These are phyloP conservation scores for Branchinecta lynchi DNA, from an alignment of 1,140 invertebrate genomes.

Conservation along the genomic window DNA sequence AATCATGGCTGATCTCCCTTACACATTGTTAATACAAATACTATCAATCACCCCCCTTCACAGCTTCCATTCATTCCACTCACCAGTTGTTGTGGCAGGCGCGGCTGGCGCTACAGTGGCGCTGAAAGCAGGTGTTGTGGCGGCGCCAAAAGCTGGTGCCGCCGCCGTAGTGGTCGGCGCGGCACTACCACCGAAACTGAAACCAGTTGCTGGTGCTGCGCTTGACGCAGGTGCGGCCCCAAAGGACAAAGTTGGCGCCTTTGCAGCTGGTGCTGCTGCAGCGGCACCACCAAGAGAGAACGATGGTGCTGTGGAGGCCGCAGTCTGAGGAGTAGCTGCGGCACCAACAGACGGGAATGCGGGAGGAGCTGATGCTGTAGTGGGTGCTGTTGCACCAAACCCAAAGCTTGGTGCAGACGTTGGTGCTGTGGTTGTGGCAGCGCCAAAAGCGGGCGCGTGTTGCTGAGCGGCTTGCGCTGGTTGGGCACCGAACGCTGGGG, in stretches of 20 bases:
- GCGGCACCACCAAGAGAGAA: not conserved
- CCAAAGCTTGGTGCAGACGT: not conserved
- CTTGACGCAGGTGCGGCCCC: not conserved
- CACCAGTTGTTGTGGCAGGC: no score
- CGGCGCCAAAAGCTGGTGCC: not conserved
- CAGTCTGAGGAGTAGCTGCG: not conserved
- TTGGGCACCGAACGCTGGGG: no score
- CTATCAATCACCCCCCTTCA: no score
- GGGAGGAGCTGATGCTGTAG: not conserved
- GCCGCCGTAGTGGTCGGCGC: not conserved
- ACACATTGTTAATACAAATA: not conserved
- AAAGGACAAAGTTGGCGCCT: not conserved
- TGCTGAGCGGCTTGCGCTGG: no score
- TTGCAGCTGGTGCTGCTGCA: not conserved
- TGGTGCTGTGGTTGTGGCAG: not conserved
- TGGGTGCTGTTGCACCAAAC: not conserved
- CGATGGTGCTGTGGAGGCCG: not conserved
- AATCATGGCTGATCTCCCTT: no score
- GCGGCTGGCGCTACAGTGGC: not conserved
- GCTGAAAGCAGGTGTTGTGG: conserved; percentile 10
- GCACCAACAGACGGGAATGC: not conserved
- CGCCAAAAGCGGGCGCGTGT: not conserved
- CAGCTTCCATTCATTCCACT: no score
- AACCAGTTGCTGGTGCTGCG: conserved; percentile 12
- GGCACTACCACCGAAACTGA: conserved; percentile 11